These are phyloP conservation scores for Micronisus gabar DNA, from an alignment of 2,113 vertebrate species.

Conservation along the genomic window DNA sequence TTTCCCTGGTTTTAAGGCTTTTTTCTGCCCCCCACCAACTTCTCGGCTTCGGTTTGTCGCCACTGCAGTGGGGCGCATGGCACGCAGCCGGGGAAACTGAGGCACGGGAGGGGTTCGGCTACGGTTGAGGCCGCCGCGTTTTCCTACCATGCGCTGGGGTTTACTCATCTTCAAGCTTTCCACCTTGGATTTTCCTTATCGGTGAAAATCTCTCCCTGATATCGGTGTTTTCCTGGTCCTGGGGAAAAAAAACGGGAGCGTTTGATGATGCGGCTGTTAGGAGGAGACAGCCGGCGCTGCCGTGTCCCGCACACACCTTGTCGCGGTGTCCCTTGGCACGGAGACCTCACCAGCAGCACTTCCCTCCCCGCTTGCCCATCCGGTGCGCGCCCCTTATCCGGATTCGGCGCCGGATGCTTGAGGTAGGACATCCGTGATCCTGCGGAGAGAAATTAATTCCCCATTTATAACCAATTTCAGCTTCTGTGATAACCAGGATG, in stretches of 20 bases:
- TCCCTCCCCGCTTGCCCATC: neutral
- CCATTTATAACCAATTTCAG: neutral
- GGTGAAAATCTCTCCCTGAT: neutral
- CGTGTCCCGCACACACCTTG: neutral
- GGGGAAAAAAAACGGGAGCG: accelerated
- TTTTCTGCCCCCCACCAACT: neutral
- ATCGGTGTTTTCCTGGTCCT: neutral
- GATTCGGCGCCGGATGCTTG: neutral
- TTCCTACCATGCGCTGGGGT: neutral
- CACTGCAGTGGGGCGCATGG: accelerated
- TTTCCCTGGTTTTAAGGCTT: neutral
- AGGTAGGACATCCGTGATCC: neutral
- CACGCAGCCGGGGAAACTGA: neutral
- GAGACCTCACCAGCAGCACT: neutral
- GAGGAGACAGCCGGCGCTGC: neutral
- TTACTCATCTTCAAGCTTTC: neutral
- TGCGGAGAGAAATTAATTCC: neutral
- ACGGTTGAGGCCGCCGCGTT: neutral
- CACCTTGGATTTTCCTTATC: neutral
- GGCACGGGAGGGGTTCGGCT: neutral
- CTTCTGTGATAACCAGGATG: no score
- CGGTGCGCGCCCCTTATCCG: no score
- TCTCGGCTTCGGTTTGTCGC: accelerated
- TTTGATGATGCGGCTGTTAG: neutral
- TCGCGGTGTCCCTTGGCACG: neutral